These are phyloP conservation scores for Drosophila sproati DNA, from an alignment of 1,140 invertebrate species.

Conservation along the genomic window DNA sequence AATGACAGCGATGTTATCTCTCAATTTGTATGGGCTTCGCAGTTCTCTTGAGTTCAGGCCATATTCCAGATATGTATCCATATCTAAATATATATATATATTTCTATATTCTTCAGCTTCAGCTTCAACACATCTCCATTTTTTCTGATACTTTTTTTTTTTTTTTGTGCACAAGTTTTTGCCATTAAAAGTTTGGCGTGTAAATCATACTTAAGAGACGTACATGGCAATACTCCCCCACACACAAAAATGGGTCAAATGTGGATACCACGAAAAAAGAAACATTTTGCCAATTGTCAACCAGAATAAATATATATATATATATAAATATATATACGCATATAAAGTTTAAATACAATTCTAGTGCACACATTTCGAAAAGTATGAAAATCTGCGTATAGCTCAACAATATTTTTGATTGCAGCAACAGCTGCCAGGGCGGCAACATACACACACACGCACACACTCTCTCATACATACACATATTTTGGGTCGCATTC, in stretches of 20 bases:
- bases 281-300: slow-evolving; percentile 26
- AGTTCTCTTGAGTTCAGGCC: neutral
- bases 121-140: slow-evolving; percentile 15
- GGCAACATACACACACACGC: neutral
- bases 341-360: slow-evolving; percentile 23
- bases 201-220: slow-evolving; percentile 43
- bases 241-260: slow-evolving; percentile 26
- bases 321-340: neutral
- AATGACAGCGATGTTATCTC: neutral
- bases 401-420: slow-evolving; percentile 22
- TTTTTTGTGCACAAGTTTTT: slow-evolving; percentile 25
- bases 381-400: slow-evolving; percentile 22
- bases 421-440: slow-evolving; percentile 17
- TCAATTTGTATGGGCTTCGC: neutral
- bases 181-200: slow-evolving; percentile 49
- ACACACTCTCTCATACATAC: neutral
- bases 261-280: neutral
- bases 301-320: neutral
- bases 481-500: neutral
- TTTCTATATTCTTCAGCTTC: neutral
- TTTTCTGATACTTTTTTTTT: slow-evolving; percentile 9
- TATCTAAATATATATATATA: neutral
- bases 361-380: slow-evolving; percentile 10
- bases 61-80: neutral
- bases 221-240: neutral